Percentiles rank a stretch among this genome's conserved stretches.
Conservation (phyloP, 2,113 vertebrate species). For the Otis tarda region DNA sequence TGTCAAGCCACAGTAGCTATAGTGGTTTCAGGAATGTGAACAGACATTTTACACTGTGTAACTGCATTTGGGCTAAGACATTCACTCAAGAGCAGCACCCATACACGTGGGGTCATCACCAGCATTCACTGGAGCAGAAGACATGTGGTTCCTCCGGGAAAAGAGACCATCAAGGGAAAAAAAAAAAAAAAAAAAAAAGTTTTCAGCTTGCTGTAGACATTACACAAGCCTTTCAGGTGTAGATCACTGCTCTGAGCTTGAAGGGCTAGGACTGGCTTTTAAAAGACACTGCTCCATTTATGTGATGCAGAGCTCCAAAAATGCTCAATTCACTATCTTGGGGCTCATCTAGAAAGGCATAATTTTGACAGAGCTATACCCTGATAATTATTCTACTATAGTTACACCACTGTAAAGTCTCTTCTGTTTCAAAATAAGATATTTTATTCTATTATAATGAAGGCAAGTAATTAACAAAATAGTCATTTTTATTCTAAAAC, state of each 20-base stretch:
- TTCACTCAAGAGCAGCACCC: not conserved
- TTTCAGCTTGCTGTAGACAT: not conserved
- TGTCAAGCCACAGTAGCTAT: not conserved
- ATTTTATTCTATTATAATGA: not conserved
- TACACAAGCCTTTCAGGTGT: not conserved
- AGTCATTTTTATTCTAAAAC: not conserved
- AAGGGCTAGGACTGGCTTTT: not conserved
- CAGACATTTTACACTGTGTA: not conserved
- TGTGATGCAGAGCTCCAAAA: not conserved
- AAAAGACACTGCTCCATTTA: not conserved
- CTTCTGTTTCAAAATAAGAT: not conserved
- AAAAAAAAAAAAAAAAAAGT: not conserved
- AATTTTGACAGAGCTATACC: not conserved
- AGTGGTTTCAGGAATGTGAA: not conserved
- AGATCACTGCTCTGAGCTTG: not conserved
- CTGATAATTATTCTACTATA: not conserved
- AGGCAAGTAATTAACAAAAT: not conserved
- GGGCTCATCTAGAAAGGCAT: not conserved
- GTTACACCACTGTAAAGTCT: not conserved
- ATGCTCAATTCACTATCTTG: not conserved
- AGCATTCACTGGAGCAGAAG: not conserved
- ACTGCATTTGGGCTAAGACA: not conserved
- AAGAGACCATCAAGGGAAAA: not conserved
- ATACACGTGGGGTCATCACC: fast-evolving
- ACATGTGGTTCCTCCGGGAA: fast-evolving